Base-by-base conservation (phyloP, 1,140 invertebrate genomes). In the Leptoteleia sp. region DNA sequence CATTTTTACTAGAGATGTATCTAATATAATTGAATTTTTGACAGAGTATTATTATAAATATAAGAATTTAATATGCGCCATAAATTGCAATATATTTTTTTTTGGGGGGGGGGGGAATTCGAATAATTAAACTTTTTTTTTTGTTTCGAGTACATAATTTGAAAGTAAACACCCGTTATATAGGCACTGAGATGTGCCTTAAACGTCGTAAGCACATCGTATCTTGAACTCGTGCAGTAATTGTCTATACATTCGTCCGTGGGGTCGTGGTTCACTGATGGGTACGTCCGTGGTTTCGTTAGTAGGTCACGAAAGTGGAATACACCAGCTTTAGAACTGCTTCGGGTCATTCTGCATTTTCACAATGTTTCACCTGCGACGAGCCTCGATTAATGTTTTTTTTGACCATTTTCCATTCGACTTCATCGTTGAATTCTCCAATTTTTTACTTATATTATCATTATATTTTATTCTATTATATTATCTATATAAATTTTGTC, bases 231-330 rank as follows among this genome's bases (percentile, higher is more conserved):
- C 50, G 29, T 57, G 54, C 31, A 65, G 61, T 50, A 75, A 75
- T 75, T 67, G 61, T 67, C 54, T 75, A 75, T 61, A 67, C 35
- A 17, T 54, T 61, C 38, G 27, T 38, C 22, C 19, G 25, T 45
- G 61, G 19, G 71, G 61, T 67, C 61, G 61, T 75, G 61, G 71
- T 75, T 75, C 61, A 67, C 45, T 75, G 61, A 75, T 61, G 61
- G 61, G 61, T 55, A 47, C 22, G 52, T 57, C 35, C 59, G 70
- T 52, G 52, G 61, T 75, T 75, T 65, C 61, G 59, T 75, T 75
- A 50, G 70, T 75, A 9, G 70, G 70, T 65, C 70, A 75, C 25
- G 70, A 75, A 75, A 75, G 70, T 75, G 40, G 61, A 62, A 75
- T 75, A 37, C 17, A 43, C 61, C 52, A 52, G 35, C 70, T 75